Evolutionary conservation across 2,797 vertebrate species (phyloP).

Genomic region (Silurus aristotelis): DNA sequence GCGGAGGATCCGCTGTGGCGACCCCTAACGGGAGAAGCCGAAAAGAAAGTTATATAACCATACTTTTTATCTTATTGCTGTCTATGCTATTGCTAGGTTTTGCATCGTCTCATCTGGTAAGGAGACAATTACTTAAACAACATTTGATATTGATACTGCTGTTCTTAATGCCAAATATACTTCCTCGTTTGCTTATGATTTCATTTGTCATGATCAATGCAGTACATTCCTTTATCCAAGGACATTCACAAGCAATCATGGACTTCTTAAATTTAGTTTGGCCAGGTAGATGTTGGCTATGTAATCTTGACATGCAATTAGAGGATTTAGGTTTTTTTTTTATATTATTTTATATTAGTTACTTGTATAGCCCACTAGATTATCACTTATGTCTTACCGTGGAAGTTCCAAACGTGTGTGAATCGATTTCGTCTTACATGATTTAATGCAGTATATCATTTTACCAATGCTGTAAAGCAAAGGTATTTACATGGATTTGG

Average conservation of each 20-base stretch:
- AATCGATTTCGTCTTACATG: background rate
- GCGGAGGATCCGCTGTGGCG: too few species aligned
- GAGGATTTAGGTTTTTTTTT: background rate
- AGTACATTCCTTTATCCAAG: background rate
- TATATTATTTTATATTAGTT: too few species aligned
- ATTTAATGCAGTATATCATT: background rate
- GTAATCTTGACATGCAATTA: background rate
- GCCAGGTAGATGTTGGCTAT: background rate
- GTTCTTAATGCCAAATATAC: background rate
- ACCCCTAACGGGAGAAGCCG: too few species aligned
- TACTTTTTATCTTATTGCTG: background rate
- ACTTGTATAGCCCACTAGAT: background rate
- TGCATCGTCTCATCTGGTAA: background rate
- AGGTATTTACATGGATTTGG: background rate
- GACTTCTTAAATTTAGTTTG: background rate
- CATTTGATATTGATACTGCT: background rate
- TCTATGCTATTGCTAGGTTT: background rate
- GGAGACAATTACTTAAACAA: background rate
- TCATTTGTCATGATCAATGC: background rate
- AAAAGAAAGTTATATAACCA: background rate
- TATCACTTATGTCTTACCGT: background rate
- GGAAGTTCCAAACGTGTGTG: background rate
- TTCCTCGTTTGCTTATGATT: background rate
- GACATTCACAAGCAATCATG: too few species aligned
- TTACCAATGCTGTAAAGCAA: background rate